Evolutionary conservation across 2,888 invertebrate species (phyloP).

Genomic region (Parelbella ahira): DNA sequence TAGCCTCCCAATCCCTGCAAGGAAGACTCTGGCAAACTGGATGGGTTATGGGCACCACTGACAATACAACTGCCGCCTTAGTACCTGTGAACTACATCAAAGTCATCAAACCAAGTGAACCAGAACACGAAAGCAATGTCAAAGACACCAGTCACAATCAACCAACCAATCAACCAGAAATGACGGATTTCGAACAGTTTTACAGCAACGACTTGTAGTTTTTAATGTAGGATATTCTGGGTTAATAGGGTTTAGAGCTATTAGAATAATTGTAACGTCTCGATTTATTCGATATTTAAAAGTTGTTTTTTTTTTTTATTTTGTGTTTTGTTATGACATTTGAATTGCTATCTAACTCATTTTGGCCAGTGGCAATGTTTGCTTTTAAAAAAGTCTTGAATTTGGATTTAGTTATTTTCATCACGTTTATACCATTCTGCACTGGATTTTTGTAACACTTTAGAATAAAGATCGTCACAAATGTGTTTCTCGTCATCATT

Average conservation of each 20-base stretch:
- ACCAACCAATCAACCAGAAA: constrained; percentile 24
- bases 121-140: constrained; percentile 16
- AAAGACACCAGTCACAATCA: constrained; percentile 6
- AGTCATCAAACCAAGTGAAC: constrained; percentile 47
- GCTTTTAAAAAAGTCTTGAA: too few relatives aligned
- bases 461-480: too few relatives aligned
- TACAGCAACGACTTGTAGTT: constrained; percentile 40
- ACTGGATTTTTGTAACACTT: too few relatives aligned
- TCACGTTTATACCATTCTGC: too few relatives aligned
- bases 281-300: too few relatives aligned
- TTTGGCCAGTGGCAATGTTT: too few relatives aligned
- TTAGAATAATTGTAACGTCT: too few relatives aligned
- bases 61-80: constrained; percentile 81
- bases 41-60: constrained; percentile 83
- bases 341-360: too few relatives aligned
- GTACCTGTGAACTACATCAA: constrained; percentile 83
- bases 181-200: constrained; percentile 38
- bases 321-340: too few relatives aligned
- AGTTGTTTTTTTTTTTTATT: neutral
- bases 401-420: too few relatives aligned
- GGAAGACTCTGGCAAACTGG: constrained; percentile 83
- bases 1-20: constrained; percentile 93
- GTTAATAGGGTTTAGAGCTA: too few relatives aligned
- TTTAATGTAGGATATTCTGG: neutral
- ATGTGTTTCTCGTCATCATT: too few relatives aligned